Base-by-base conservation (phyloP, 1,140 invertebrate species). In the Aphidius gifuensis region DNA sequence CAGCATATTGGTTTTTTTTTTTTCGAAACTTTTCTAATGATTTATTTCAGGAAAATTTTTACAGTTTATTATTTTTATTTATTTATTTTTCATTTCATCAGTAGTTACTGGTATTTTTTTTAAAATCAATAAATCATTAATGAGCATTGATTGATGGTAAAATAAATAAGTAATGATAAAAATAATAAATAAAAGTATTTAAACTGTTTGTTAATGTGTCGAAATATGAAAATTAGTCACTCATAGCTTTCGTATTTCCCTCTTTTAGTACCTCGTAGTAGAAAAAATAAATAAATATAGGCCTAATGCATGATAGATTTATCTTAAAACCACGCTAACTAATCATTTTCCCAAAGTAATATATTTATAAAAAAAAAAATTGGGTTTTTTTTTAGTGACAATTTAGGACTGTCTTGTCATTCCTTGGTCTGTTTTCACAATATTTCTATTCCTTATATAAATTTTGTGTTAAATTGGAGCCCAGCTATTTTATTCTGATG, bases 251-350 rank as follows among this genome's bases (percentile, higher is more conserved):
- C 49, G 62, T 69, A 62, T 57, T 57, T 56, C 66, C 67, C 67
- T 60, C 66, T 49, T 65, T 61, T 70, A 69, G 68, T 71, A 68
- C 65, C 66, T 68, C 66, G 69, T 74, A 77, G 69, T 32, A 32
- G 4, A 3, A 32, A 32, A 32, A 32, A 32, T 3, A 32, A 32
- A 32, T 32, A 32, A 32, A 32, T 4, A 68, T 62, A 32, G 45
- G 71, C 69, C 71, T 75, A 32, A 58, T 77, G 75, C 75, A 76
- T 76, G 75, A 61, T 72, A 66, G 67, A 73, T 62, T 60, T 53
- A 45, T 32, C 62, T 43, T 56, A 9, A 16, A 16, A 60, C 32
- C 49, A 59, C 57, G 57, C 57, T 51, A 48, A 60, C 57, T 46
- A 5, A 65, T 49, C n/a, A 23, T 60, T 55, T 53, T 23, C 47